Percentiles rank a stretch among this genome's conserved stretches.
Evolutionary conservation across 1,140 invertebrate species (phyloP).

Genomic region (Eueides isabella): DNA sequence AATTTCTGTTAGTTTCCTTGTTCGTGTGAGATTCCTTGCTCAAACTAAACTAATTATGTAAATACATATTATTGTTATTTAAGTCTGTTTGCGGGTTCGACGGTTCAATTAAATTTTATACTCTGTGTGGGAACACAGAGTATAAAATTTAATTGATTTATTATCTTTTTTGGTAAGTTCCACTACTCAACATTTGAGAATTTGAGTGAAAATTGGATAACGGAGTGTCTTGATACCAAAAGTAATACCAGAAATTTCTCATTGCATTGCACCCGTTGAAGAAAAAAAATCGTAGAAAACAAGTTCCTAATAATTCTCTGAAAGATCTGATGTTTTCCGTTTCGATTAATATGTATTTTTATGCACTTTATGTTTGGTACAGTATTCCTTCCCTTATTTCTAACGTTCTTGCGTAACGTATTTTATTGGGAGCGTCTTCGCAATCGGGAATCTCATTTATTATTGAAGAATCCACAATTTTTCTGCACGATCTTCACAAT

Average conservation of each 20-base stretch:
- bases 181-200: too few relatives aligned
- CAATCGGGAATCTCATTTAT: not conserved
- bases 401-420: constrained; percentile 2
- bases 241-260: too few relatives aligned
- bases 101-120: too few relatives aligned
- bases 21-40: not conserved
- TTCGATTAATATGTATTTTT: not conserved
- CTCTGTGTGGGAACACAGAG: too few relatives aligned
- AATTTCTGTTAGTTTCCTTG: not conserved
- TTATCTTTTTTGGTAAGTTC: too few relatives aligned
- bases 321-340: not conserved
- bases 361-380: constrained; percentile 3
- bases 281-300: too few relatives aligned
- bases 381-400: constrained; percentile 5
- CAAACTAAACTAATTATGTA: not conserved
- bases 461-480: constrained; percentile 1
- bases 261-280: too few relatives aligned
- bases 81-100: not conserved
- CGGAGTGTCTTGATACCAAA: too few relatives aligned
- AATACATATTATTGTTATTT: not conserved
- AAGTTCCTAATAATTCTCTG: too few relatives aligned
- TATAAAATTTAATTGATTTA: too few relatives aligned
- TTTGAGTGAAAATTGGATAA: too few relatives aligned
- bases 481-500: constrained; percentile 1
- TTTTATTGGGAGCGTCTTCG: not conserved